phyloP scores from a whole-genome alignment of 2,797 vertebrate genomes.

The Coracias cyanogaster region DNA sequence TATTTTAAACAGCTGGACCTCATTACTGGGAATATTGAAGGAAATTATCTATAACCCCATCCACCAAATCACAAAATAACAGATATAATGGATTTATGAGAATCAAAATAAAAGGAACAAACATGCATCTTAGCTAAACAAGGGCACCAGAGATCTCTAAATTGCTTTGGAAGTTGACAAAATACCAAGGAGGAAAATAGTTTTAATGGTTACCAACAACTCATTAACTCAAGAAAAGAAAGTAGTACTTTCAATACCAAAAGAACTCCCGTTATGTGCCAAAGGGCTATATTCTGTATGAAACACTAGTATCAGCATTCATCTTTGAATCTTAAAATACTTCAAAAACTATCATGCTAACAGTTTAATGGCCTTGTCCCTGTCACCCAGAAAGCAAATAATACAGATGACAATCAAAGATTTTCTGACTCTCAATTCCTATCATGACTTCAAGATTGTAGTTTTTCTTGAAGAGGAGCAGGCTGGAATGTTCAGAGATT shows the following conservation, averaged over 20 bases:
- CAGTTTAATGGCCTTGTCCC: background rate
- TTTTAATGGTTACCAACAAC: background rate
- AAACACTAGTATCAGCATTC: background rate
- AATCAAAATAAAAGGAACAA: background rate
- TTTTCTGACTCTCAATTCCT: background rate
- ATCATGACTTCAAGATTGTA: background rate
- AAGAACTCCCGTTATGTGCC: background rate
- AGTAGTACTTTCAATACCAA: background rate
- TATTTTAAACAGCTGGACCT: background rate
- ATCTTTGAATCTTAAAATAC: background rate
- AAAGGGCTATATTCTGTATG: background rate
- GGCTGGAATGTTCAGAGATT: background rate
- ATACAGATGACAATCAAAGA: background rate
- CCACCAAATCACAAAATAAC: background rate
- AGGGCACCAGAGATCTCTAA: background rate
- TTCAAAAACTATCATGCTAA: background rate
- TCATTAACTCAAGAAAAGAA: background rate
- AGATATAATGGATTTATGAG: background rate
- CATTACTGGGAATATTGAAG: background rate
- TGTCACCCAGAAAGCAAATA: background rate
- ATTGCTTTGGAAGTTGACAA: background rate
- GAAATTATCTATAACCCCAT: background rate
- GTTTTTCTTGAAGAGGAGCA: background rate
- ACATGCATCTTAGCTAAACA: background rate
- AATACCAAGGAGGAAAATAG: background rate